phyloP scores from a whole-genome alignment of 2,113 vertebrate species.

The Pseudopodoces humilis region DNA sequence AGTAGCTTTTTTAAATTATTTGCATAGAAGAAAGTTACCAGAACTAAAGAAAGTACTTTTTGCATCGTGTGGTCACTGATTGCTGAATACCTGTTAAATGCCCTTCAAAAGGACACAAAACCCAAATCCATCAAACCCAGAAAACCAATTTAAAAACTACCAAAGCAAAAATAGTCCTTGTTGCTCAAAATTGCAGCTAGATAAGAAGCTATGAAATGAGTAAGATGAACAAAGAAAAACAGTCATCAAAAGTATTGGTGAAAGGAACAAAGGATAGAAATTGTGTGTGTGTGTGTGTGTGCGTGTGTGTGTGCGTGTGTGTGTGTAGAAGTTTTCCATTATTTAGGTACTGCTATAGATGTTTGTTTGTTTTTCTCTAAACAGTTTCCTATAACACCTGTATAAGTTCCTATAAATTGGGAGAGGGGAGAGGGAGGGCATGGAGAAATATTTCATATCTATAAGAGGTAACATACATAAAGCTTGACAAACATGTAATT shows the following conservation, averaged over 20 bases:
- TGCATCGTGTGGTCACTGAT: not conserved
- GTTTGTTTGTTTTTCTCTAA: not conserved
- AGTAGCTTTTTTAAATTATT: not conserved
- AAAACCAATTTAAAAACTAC: not conserved
- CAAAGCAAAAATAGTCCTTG: not conserved
- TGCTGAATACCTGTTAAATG: not conserved
- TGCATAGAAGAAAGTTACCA: not conserved
- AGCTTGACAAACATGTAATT: not conserved
- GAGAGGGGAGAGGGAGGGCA: rapidly evolving
- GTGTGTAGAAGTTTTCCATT: not conserved
- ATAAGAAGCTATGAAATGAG: not conserved
- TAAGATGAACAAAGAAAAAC: not conserved
- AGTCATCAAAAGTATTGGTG: not conserved
- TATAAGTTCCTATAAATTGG: not conserved
- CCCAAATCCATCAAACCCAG: not conserved
- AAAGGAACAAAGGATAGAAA: not conserved
- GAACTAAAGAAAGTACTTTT: not conserved
- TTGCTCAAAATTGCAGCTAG: not conserved
- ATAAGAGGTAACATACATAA: not conserved
- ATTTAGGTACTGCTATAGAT: not conserved
- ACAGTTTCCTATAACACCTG: not conserved
- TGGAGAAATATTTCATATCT: not conserved
- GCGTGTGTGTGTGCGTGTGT: rapidly evolving
- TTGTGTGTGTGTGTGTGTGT: rapidly evolving
- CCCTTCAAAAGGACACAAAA: not conserved